Percentiles rank a stretch among this genome's conserved stretches.
These are phyloP conservation scores for Megamerina dolium DNA, from an alignment of 2,888 invertebrate genomes.

Conservation along the genomic window DNA sequence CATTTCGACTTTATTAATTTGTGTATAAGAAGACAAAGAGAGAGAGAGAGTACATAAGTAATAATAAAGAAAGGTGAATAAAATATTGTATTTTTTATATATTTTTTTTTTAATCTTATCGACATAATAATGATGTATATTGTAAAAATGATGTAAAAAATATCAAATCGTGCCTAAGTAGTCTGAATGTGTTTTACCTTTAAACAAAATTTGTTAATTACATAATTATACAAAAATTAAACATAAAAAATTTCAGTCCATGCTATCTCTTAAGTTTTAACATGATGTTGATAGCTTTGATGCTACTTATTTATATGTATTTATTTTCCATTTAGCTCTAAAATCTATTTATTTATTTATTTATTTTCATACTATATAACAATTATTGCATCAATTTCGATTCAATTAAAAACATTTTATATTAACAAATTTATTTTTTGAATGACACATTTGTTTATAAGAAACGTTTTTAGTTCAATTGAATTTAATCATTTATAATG, in stretches of 20 bases:
- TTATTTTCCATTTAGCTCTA: too few species aligned
- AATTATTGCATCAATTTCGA: conserved; percentile 27
- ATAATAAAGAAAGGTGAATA: too few species aligned
- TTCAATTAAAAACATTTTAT: conserved; percentile 38
- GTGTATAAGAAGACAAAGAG: too few species aligned
- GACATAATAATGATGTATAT: too few species aligned
- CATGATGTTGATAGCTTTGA: conserved; percentile 6
- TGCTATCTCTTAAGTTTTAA: conserved; percentile 4
- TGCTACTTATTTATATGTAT: conserved; percentile 12
- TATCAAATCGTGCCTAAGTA: conserved; percentile 31
- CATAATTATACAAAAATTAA: neutral
- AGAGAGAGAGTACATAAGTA: too few species aligned
- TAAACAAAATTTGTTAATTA: conserved; percentile 21
- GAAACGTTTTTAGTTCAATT: conserved; percentile 42
- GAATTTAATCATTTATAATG: too few species aligned
- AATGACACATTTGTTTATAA: too few species aligned
- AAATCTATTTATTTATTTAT: conserved; percentile 15
- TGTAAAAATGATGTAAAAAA: conserved; percentile 6
- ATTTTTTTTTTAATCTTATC: too few species aligned
- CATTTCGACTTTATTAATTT: too few species aligned
- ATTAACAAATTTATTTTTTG: too few species aligned
- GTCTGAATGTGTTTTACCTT: conserved; percentile 38
- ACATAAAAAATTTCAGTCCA: neutral
- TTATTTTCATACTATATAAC: conserved; percentile 13
- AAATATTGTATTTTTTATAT: too few species aligned